Percentiles rank a stretch among this genome's conserved stretches.
Conservation (phyloP, 2,797 vertebrate genomes). For the Alca torda region DNA sequence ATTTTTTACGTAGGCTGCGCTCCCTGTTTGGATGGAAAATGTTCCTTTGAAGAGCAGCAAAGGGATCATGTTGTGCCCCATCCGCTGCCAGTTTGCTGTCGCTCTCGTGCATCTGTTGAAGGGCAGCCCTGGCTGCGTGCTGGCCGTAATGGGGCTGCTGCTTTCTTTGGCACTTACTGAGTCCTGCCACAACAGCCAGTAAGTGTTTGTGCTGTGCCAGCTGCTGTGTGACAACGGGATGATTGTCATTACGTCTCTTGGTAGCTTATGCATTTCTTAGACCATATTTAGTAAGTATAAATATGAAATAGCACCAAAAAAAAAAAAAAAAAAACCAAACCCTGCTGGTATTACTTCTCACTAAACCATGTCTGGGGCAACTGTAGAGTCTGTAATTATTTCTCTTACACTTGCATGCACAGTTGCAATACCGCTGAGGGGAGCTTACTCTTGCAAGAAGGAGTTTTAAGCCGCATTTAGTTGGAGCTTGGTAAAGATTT, state of each 20-base stretch:
- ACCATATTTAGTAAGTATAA: background rate
- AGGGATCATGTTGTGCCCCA: background rate
- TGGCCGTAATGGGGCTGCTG: background rate
- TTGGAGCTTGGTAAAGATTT: slow-evolving; percentile 19
- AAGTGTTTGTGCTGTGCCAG: slow-evolving; percentile 43
- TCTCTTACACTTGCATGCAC: slow-evolving; percentile 7
- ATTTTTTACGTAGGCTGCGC: background rate
- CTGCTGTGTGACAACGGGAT: slow-evolving; percentile 5
- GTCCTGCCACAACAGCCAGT: too few relatives aligned
- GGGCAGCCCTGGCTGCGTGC: background rate
- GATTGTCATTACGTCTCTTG: background rate
- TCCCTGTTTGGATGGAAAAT: background rate
- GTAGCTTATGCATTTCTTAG: slow-evolving; percentile 27
- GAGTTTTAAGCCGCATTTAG: background rate
- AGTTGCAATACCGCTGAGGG: background rate
- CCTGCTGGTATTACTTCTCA: background rate
- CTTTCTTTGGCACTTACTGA: slow-evolving; percentile 23
- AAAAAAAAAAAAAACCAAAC: background rate
- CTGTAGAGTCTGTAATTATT: slow-evolving; percentile 8
- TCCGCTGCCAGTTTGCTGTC: background rate
- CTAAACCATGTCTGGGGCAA: background rate
- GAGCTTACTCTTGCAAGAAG: background rate
- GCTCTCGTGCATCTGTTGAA: background rate
- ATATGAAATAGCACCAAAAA: background rate
- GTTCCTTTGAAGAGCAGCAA: slow-evolving; percentile 16